Evolutionary conservation across 2,888 invertebrate species (phyloP), one percentile per base, ranked within the genome.

Genomic region (Euplexia lucipara): DNA sequence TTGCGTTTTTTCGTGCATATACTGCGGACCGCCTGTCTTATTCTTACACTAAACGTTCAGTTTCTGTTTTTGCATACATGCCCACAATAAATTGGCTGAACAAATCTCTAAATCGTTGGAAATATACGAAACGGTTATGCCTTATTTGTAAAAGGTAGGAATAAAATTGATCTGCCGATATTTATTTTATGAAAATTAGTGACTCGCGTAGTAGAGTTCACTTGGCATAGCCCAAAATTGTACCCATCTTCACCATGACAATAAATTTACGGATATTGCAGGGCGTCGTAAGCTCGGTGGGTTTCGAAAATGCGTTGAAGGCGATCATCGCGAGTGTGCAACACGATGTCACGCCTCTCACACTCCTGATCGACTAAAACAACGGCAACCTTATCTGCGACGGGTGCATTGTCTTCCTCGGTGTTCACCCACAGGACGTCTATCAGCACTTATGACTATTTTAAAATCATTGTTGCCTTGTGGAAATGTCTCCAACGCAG

Each of bases 241-340:
- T 39, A 39, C 9, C 39, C 39, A 39, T 39, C 39, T 39, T 39
- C 16, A 16, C 16, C 9, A 10, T 39, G 16, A 39, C 16, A 39
- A 39, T 39, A 39, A 9, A 16, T 39, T 16, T 9, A 10, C 9
- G 16, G 16, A 39, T 39, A n/a, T n/a, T n/a, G 54, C 14, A 66
- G 22, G 3, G 20, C 22, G 18, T 65, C 59, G 18, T 64, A 53
- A n/a, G 53, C 34, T 10, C 59, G 8, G 2, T 49, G 60, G 1
- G 60, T 66, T 51, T 60, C 66, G 10, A 5, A 49, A 39, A 66
- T 56, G 9, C 66, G 44, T 44, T 60, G 59, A 14, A 66, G 20
- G 2, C 53, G 30, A 53, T 58, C 44, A 9, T 62, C 58, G 0
- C 34, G n/a, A 3, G 58, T 20, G 10, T 58, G 58, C 0, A 60